A percentile compares a stretch with the other conserved stretches of the same genome.
phyloP scores from a whole-genome alignment of 2,888 invertebrate species.

The Camponotus fellah region DNA sequence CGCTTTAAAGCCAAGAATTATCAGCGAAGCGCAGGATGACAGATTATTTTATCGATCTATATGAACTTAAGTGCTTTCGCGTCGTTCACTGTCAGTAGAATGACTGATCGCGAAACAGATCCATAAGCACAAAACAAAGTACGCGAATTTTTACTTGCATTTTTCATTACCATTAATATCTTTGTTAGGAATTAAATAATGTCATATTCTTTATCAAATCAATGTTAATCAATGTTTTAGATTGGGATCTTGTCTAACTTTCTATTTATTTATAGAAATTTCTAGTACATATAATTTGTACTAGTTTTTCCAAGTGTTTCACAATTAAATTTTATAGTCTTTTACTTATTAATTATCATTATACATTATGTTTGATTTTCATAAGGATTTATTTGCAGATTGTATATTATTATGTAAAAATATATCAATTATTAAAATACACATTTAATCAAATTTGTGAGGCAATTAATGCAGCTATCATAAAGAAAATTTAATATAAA shows the following conservation, averaged over 20 bases:
- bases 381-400: not conserved
- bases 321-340: not conserved
- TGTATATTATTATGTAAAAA: not conserved
- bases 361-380: not conserved
- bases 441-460: not conserved
- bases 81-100: slow-evolving; percentile 60
- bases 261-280: no score
- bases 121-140: slow-evolving; percentile 20
- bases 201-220: not conserved
- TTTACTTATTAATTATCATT: not conserved
- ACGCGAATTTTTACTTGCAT: slow-evolving; percentile 37
- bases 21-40: slow-evolving; percentile 53
- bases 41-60: slow-evolving; percentile 58
- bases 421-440: not conserved
- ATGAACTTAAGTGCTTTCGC: slow-evolving; percentile 58
- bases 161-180: slow-evolving; percentile 35
- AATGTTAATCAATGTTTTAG: no score
- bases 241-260: no score
- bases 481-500: not conserved
- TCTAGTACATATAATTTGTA: no score
- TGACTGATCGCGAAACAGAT: slow-evolving; percentile 55
- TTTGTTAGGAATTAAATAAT: not conserved
- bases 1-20: slow-evolving; percentile 45
- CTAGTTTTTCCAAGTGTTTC: no score
- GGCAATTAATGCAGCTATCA: not conserved